Conservation (phyloP, 53 echinoderm and acorn worm species). For the Astropecten irregularis region DNA sequence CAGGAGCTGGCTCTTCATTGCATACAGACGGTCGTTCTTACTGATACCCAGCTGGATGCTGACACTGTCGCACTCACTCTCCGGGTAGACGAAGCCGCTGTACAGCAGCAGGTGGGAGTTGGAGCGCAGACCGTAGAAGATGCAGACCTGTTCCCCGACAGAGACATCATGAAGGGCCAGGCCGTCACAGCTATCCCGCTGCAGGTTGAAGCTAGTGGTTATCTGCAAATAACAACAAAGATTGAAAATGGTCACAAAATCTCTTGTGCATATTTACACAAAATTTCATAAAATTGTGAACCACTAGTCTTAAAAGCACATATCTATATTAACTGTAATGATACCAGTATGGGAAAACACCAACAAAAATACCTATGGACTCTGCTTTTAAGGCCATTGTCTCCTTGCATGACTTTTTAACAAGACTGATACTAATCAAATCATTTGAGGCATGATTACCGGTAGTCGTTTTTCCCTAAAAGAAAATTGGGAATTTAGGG, state of each 20-base stretch:
- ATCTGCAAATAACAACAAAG: conserved; percentile 29
- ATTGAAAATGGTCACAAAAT: not conserved
- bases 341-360: no score
- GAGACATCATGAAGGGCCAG: conserved; percentile 69
- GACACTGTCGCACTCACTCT: conserved; percentile 77
- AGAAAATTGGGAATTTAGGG: no score
- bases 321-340: no score
- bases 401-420: no score
- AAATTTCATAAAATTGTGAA: not conserved
- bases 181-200: conserved; percentile 68
- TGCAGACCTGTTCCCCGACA: conserved; percentile 74
- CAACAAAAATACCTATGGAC: no score
- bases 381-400: no score
- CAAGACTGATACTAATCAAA: no score
- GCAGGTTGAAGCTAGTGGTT: conserved; percentile 82
- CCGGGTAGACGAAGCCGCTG: conserved; percentile 90
- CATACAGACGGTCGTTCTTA: conserved; percentile 89
- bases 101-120: conserved; percentile 84
- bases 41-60: conserved; percentile 87
- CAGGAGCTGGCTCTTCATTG: conserved; percentile 84
- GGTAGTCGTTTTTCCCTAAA: no score
- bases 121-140: conserved; percentile 88
- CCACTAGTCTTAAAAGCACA: not conserved
- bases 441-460: no score
- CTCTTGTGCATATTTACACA: not conserved